phyloP scores from a whole-genome alignment of 2,888 invertebrate genomes.

The Caenorhabditis sinica region DNA sequence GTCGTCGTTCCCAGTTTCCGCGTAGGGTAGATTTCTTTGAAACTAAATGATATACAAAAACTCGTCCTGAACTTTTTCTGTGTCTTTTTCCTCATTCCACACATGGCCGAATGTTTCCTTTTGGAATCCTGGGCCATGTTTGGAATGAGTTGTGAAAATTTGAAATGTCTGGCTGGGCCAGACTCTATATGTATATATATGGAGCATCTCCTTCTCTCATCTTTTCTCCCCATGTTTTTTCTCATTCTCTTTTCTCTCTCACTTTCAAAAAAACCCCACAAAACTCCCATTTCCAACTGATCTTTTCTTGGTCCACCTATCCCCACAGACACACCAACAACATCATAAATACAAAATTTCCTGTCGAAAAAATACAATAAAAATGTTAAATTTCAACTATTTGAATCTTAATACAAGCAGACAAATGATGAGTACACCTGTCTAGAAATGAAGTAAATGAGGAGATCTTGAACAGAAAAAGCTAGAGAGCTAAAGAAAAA shows the following conservation, averaged over 20 bases:
- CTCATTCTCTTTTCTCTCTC: neutral
- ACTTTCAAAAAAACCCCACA: slow-evolving; percentile 22
- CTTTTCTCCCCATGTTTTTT: neutral
- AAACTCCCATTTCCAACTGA: slow-evolving; percentile 23
- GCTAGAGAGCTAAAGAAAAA: slow-evolving; percentile 7
- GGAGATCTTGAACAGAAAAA: neutral
- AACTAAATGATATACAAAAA: slow-evolving; percentile 14
- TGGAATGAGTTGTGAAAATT: slow-evolving; percentile 12
- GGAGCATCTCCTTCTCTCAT: slow-evolving; percentile 24
- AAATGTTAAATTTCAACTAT: slow-evolving; percentile 7
- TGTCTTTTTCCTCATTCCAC: neutral
- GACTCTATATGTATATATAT: slow-evolving; percentile 64
- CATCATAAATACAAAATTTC: slow-evolving; percentile 9
- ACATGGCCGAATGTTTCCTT: neutral
- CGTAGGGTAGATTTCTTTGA: slow-evolving; percentile 48
- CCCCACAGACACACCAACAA: neutral
- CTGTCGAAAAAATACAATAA: slow-evolving; percentile 3
- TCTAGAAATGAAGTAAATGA: slow-evolving; percentile 32
- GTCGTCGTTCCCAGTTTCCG: slow-evolving; percentile 61
- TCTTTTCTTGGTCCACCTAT: slow-evolving; percentile 3
- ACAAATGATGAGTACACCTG: slow-evolving; percentile 14
- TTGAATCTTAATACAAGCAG: neutral
- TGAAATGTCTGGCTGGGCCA: slow-evolving; percentile 57
- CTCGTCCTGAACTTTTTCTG: neutral
- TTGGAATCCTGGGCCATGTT: neutral